Evolutionary conservation across 1,140 invertebrate genomes (phyloP).

Genomic region (Drosophila bocki): DNA sequence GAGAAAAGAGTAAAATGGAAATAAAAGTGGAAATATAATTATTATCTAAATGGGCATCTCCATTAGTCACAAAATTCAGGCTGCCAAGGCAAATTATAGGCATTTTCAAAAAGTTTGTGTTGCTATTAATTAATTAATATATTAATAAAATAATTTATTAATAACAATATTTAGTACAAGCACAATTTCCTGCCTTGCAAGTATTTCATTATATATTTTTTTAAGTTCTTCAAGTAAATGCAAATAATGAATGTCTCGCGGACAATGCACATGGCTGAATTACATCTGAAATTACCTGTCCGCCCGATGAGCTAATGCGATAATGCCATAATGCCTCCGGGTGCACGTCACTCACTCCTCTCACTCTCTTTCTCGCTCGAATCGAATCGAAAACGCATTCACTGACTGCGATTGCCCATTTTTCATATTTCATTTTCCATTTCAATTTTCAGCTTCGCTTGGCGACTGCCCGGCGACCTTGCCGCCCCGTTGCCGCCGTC

Average conservation of each 20-base stretch:
- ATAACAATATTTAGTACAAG: too few species aligned
- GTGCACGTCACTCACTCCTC: constrained; percentile 14
- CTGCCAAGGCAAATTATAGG: background rate
- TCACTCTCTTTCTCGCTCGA: background rate
- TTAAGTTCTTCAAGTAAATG: background rate
- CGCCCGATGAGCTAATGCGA: constrained; percentile 23
- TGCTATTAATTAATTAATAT: too few species aligned
- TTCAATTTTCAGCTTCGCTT: constrained; percentile 37
- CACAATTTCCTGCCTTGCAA: background rate
- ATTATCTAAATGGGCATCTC: background rate
- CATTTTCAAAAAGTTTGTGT: background rate
- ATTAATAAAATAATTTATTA: too few species aligned
- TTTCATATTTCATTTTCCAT: constrained; percentile 20
- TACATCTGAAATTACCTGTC: constrained; percentile 32
- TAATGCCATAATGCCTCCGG: constrained; percentile 12
- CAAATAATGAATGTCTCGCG: constrained; percentile 2
- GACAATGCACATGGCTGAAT: constrained; percentile 10
- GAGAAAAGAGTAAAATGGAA: too few species aligned
- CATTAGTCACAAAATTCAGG: background rate
- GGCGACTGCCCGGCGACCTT: constrained; percentile 38
- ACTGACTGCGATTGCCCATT: constrained; percentile 18
- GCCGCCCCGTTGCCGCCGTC: constrained; percentile 3
- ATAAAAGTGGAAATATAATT: background rate
- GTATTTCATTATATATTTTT: background rate
- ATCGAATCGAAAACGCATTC: constrained; percentile 15